Evolutionary conservation across 2,113 vertebrate species (phyloP).

Genomic region (Acanthochromis polyacanthus): DNA sequence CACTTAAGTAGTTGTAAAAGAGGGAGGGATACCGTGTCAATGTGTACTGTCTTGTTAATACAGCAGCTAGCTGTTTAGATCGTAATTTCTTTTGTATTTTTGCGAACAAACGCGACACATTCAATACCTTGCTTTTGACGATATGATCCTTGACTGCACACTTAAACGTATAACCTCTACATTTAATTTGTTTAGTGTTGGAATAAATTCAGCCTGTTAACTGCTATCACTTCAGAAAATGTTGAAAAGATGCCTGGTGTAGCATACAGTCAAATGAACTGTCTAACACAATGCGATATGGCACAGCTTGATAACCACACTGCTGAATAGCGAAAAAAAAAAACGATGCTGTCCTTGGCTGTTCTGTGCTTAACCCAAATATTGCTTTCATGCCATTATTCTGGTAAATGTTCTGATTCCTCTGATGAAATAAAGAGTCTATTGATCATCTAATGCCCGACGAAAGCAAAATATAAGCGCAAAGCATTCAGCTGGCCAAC

Average conservation of each 20-base stretch:
- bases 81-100: neutral
- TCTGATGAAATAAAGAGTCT: neutral
- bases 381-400: neutral
- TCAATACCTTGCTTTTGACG: neutral
- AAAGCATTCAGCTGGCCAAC: neutral
- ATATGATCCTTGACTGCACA: neutral
- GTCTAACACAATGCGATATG: neutral
- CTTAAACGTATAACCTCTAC: neutral
- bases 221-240: neutral
- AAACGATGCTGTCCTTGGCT: neutral
- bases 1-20: neutral
- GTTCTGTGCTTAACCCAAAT: neutral
- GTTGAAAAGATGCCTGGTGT: neutral
- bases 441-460: neutral
- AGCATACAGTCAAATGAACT: neutral
- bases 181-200: neutral
- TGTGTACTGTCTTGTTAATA: neutral
- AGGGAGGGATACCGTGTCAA: neutral
- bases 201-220: neutral
- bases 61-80: neutral
- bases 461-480: neutral
- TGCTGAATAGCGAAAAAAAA: neutral
- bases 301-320: neutral
- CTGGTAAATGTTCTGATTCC: neutral
- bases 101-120: neutral